These are phyloP conservation scores for Trachelus stipa DNA, from an alignment of 2,888 invertebrate species.

Conservation along the genomic window DNA sequence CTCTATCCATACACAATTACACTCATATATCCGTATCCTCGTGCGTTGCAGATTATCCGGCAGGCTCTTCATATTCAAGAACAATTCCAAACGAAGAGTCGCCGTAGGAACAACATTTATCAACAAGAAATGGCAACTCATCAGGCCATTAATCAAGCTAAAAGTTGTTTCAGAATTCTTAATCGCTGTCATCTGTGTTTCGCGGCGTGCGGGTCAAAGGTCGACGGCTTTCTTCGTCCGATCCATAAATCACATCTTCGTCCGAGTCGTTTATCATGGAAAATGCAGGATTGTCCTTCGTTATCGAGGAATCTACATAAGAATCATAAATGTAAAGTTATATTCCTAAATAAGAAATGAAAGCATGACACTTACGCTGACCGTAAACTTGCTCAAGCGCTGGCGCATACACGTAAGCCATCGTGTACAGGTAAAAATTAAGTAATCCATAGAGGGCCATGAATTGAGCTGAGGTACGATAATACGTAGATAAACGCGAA, in stretches of 20 bases:
- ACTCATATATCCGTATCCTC: neutral
- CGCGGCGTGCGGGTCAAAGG: slow-evolving; percentile 78
- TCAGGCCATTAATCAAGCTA: neutral
- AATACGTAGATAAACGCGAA: slow-evolving; percentile 86
- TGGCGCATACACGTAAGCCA: slow-evolving; percentile 96
- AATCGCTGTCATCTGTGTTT: slow-evolving; percentile 80
- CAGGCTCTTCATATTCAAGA: neutral
- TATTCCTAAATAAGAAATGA: neutral
- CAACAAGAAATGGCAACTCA: neutral
- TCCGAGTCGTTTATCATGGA: slow-evolving; percentile 99
- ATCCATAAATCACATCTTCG: slow-evolving; percentile 95
- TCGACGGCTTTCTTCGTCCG: slow-evolving; percentile 87
- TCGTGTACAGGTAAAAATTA: slow-evolving; percentile 92
- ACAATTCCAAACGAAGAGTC: neutral
- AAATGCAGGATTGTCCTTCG: slow-evolving; percentile 97
- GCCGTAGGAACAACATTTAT: neutral
- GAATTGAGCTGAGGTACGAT: slow-evolving; percentile 93
- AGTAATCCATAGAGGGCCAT: slow-evolving; percentile 94
- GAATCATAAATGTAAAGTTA: slow-evolving; percentile 13
- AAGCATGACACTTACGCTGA: slow-evolving; percentile 67
- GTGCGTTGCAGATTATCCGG: neutral
- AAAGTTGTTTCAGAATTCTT: slow-evolving; percentile 46
- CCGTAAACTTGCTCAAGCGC: slow-evolving; percentile 84
- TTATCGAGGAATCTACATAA: slow-evolving; percentile 85
- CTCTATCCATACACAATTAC: neutral